Conservation (phyloP, 2,113 vertebrate species). For the Glaucomys volans region DNA sequence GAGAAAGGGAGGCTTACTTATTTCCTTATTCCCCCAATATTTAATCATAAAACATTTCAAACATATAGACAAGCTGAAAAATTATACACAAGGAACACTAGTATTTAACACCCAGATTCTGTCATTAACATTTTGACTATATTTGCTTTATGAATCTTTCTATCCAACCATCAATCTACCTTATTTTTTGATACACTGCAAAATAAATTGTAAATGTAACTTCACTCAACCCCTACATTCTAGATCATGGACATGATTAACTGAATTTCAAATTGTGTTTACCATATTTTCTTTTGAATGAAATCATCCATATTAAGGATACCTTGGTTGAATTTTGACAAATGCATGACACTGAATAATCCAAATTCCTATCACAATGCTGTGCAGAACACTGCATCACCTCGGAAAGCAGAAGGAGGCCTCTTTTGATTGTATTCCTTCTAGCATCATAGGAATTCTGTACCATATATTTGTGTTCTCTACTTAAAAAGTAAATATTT, state of each 20-base stretch:
- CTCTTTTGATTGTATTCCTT: not conserved
- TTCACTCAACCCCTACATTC: not conserved
- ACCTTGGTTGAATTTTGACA: not conserved
- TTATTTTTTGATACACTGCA: not conserved
- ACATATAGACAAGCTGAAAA: not conserved
- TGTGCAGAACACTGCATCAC: not conserved
- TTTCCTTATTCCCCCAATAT: not conserved
- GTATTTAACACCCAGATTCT: not conserved
- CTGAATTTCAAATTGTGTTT: constrained; percentile 31
- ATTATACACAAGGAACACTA: not conserved
- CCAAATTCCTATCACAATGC: not conserved
- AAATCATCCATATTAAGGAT: not conserved
- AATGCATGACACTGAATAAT: not conserved
- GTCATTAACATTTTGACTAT: not conserved
- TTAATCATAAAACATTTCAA: constrained; percentile 14
- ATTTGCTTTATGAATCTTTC: not conserved
- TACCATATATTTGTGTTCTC: not conserved
- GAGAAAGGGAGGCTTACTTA: not conserved
- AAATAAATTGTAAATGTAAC: not conserved
- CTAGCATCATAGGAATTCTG: constrained; percentile 9
- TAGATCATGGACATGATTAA: not conserved
- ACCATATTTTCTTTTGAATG: not conserved
- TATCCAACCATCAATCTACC: not conserved
- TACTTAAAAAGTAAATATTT: constrained; percentile 41
- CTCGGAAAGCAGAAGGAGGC: not conserved